Percentiles rank a stretch among this genome's conserved stretches.
Conservation (phyloP, 2,888 invertebrate genomes). For the Heliconius ethilla region DNA sequence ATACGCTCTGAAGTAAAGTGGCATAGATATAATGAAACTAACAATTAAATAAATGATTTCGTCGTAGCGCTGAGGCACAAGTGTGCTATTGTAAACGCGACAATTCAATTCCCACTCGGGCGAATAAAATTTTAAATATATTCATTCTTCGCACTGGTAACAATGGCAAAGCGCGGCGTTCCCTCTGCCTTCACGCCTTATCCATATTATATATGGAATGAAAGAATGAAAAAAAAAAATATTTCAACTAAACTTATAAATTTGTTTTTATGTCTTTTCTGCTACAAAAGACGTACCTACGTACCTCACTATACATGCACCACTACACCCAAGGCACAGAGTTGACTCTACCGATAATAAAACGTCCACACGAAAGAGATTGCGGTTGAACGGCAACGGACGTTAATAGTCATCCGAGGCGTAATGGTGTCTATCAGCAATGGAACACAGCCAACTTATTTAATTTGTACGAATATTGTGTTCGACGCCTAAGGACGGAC, state of each 20-base stretch:
- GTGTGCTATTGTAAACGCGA: background rate
- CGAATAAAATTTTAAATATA: background rate
- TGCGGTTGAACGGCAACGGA: slow-evolving; percentile 58
- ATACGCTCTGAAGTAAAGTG: background rate
- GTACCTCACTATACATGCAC: slow-evolving; percentile 49
- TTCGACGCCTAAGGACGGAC: slow-evolving; percentile 29
- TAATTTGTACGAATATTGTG: slow-evolving; percentile 48
- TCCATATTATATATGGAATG: too few relatives aligned
- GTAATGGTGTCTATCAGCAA: slow-evolving; percentile 63
- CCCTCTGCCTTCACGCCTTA: background rate
- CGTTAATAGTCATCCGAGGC: slow-evolving; percentile 61
- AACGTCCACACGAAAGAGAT: slow-evolving; percentile 77
- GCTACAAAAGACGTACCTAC: too few relatives aligned
- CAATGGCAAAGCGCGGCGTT: background rate
- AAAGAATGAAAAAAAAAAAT: too few relatives aligned
- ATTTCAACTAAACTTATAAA: too few relatives aligned
- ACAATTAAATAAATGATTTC: background rate
- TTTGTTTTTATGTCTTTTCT: too few relatives aligned
- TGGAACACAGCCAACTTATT: slow-evolving; percentile 58
- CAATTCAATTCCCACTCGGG: background rate
- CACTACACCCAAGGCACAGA: slow-evolving; percentile 71
- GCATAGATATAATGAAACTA: background rate
- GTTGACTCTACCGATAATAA: slow-evolving; percentile 77
- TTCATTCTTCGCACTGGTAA: background rate
- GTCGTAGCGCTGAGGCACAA: background rate